Evolutionary conservation across 2,113 vertebrate species (phyloP).

Genomic region (Platichthys stellatus): DNA sequence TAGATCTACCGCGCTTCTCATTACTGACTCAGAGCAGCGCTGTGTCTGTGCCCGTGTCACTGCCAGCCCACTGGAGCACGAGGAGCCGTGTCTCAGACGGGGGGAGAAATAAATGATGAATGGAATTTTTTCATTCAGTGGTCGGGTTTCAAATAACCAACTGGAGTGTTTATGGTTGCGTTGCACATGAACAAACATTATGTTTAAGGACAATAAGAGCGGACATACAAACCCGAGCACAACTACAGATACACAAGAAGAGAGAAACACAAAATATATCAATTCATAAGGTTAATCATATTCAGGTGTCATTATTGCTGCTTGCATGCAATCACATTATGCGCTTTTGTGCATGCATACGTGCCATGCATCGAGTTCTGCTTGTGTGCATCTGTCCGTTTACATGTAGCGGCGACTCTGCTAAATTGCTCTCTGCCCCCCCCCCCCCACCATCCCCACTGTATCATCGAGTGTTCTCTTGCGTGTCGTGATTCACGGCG

Average conservation of each 20-base stretch:
- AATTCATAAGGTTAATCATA: not conserved
- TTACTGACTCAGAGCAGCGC: constrained; percentile 24
- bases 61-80: constrained; percentile 25
- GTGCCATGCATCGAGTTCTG: not conserved
- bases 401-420: not conserved
- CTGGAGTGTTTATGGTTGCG: not conserved
- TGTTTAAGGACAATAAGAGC: too few species aligned
- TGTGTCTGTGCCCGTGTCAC: constrained; percentile 10
- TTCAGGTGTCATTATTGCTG: not conserved
- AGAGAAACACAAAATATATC: not conserved
- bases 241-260: too few species aligned
- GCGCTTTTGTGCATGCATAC: not conserved
- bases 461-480: constrained; percentile 6
- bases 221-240: too few species aligned
- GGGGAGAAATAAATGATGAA: constrained; percentile 20
- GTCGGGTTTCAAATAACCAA: not conserved
- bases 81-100: constrained; percentile 25
- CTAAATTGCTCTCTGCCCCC: constrained; percentile 25
- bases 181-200: not conserved
- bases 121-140: constrained; percentile 1
- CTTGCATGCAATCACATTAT: not conserved
- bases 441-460: not conserved
- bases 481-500: constrained; percentile 26
- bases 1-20: constrained; percentile 40
- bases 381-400: not conserved